Evolutionary conservation across 2,888 invertebrate genomes (phyloP), one percentile per base, ranked within the genome.

Genomic region (Mimumesa dahlbomi): DNA sequence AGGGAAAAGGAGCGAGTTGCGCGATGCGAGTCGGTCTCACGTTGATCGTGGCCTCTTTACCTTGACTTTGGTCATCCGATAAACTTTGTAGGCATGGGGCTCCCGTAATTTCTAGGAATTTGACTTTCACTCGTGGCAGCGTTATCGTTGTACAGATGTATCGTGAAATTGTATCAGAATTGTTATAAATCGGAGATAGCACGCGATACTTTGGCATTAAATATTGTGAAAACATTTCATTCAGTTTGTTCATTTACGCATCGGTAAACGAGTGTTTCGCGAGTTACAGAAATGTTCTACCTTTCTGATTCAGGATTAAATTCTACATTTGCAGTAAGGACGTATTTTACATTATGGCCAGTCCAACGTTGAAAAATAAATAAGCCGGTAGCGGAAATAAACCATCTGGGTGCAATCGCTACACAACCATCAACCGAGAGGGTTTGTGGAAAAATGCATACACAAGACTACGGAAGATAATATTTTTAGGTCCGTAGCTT

Each of bases 11-110:
- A 52, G 29, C 67, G 43, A 58, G 43, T 50, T 70, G 54, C 58
- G 34, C 52, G 56, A 31, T 70, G 48, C 73, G 79, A 75, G 70
- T 81, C 67, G 68, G 53, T 42, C 36, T 16, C 31, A 40, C 36
- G 54, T 36, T 61, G 81, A 83, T 84, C 82, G 76, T 81, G 84
- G 82, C 82, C 83, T 82, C 79, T 73, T 86, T 85, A 85, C 84
- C 84, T 85, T 84, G 86, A 84, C 84, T 86, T 74, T 65, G 75
- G 75, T 79, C 78, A 75, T 68, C 73, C 77, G 73, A 71, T 25
- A 25, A 46, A 31, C 59, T 19, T n/a, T 40, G 7, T 38, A 13
- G 19, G 29, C 13, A 49, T 40, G 22, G 13, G n/a, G n/a, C n/a
- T 14, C n/a, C 16, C 18, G 14, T 25, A 34, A 36, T 36, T 38